Conservation (phyloP, 2,888 invertebrate genomes). For the Apamea monoglypha region DNA sequence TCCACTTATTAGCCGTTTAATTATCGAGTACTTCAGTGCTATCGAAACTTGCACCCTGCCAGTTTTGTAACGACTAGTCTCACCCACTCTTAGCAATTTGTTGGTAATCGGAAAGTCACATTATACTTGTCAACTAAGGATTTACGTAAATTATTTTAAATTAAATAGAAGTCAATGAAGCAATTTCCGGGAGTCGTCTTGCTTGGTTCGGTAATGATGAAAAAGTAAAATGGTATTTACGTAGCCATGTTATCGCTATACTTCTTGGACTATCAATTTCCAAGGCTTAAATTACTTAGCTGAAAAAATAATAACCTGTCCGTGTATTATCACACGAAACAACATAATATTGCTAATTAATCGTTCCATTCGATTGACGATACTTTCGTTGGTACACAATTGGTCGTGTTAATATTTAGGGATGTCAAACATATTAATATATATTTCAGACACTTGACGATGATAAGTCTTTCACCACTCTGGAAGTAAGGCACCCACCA, state of each 20-base stretch:
- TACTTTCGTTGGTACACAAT: background rate
- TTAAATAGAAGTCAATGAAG: constrained; percentile 10
- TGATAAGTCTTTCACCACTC: constrained; percentile 30
- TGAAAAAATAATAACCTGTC: background rate
- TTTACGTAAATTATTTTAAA: constrained; percentile 35
- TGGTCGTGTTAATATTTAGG: background rate
- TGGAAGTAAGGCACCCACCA: constrained; percentile 25
- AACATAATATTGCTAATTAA: background rate
- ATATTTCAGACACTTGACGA: background rate
- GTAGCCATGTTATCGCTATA: background rate
- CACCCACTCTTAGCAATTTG: constrained; percentile 47
- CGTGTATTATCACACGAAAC: background rate
- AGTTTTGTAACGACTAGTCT: constrained; percentile 52
- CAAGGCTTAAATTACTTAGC: background rate
- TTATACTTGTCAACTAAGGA: constrained; percentile 39
- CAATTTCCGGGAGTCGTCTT: constrained; percentile 12
- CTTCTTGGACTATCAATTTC: background rate
- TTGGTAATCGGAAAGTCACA: constrained; percentile 37
- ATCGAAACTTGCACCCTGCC: constrained; percentile 37
- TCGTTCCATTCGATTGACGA: background rate
- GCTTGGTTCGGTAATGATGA: background rate
- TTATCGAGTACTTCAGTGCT: constrained; percentile 23
- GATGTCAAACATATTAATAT: background rate
- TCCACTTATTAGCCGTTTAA: constrained; percentile 22
- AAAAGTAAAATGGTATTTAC: background rate